These are phyloP conservation scores for Plagodis pulveraria DNA, from an alignment of 2,888 invertebrate species.

Conservation along the genomic window DNA sequence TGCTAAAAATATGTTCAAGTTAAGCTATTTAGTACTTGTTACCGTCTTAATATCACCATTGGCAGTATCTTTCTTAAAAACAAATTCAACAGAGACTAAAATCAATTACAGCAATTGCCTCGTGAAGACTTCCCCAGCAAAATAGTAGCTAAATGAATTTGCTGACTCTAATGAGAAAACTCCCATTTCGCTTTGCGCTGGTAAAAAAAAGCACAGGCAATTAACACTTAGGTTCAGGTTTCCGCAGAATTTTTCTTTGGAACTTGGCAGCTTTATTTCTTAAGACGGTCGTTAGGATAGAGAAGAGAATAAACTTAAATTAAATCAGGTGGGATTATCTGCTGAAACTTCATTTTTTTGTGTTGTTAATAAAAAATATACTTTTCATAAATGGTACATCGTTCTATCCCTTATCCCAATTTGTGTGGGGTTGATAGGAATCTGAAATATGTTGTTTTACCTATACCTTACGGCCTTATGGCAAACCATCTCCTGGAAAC, in stretches of 20 bases:
- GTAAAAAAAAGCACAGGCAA: constrained; percentile 57
- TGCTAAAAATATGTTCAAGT: too few species aligned
- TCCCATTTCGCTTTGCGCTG: constrained; percentile 55
- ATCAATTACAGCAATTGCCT: constrained; percentile 49
- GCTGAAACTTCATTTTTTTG: too few species aligned
- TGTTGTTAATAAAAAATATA: too few species aligned
- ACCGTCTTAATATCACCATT: constrained; percentile 17
- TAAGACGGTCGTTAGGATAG: constrained; percentile 12
- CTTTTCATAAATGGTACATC: too few species aligned
- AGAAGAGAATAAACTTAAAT: constrained; percentile 14
- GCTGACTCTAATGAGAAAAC: constrained; percentile 71
- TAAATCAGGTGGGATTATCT: background rate
- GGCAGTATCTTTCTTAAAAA: constrained; percentile 14
- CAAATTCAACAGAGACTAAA: constrained; percentile 36
- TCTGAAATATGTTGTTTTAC: too few species aligned
- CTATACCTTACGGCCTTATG: too few species aligned
- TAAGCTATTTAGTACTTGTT: too few species aligned
- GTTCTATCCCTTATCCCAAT: too few species aligned
- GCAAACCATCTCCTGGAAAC: too few species aligned
- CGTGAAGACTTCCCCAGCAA: constrained; percentile 42
- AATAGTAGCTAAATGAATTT: constrained; percentile 67
- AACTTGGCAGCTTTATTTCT: constrained; percentile 13
- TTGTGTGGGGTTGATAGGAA: too few species aligned
- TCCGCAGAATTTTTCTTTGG: constrained; percentile 27
- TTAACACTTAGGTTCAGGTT: constrained; percentile 51